Percentiles rank a stretch among this genome's conserved stretches.
phyloP scores from a whole-genome alignment of 2,888 invertebrate species.

The Leucophenga maculata region DNA sequence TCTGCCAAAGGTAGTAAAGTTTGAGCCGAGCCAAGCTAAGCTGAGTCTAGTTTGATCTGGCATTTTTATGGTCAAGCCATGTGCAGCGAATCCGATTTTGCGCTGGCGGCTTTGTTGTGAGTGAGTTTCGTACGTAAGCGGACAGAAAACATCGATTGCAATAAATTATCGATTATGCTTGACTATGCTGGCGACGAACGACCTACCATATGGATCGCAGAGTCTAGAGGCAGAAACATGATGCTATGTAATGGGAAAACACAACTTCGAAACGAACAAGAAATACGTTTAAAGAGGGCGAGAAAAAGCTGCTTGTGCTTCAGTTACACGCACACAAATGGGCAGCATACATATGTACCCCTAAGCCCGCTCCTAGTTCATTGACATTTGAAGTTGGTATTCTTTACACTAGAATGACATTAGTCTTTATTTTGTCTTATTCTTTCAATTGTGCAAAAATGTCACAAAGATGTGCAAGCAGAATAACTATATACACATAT shows the following conservation, averaged over 20 bases:
- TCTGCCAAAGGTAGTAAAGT: no score
- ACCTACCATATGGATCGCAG: constrained; percentile 24
- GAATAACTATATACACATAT: no score
- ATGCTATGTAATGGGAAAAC: constrained; percentile 38
- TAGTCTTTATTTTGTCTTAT: no score
- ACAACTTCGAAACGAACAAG: constrained; percentile 23
- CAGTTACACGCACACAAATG: no score
- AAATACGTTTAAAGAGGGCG: background rate
- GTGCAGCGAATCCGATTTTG: constrained; percentile 20
- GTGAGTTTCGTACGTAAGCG: constrained; percentile 24
- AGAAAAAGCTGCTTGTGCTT: no score
- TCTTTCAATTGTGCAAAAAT: no score
- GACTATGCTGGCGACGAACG: constrained; percentile 33
- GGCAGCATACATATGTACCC: no score
- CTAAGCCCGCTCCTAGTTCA: no score
- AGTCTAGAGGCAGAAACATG: constrained; percentile 2
- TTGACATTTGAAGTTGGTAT: no score
- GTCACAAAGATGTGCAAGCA: no score
- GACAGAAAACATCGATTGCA: constrained; percentile 55
- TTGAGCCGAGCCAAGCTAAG: constrained; percentile 1
- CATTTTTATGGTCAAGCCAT: constrained; percentile 14
- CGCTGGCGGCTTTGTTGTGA: constrained; percentile 43
- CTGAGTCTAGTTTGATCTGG: constrained; percentile 4
- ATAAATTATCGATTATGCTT: constrained; percentile 70
- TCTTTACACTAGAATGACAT: no score